Evolutionary conservation across 1,140 invertebrate species (phyloP).

Genomic region (Cheumatopsyche charites): DNA sequence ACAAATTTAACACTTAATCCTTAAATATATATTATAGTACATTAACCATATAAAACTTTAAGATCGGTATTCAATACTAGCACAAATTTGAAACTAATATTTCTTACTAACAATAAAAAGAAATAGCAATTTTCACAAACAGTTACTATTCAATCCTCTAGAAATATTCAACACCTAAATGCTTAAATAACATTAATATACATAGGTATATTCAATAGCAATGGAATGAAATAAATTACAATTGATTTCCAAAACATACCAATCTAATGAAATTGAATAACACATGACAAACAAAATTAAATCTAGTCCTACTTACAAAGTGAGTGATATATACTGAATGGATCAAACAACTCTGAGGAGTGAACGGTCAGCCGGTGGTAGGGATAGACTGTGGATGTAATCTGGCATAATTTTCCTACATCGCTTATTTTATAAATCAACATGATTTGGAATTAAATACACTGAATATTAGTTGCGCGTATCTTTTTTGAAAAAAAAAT

Average conservation of each 20-base stretch:
- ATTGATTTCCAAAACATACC: background rate
- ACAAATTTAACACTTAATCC: slow-evolving; percentile 10
- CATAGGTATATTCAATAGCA: background rate
- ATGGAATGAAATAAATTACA: background rate
- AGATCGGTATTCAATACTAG: too few species aligned
- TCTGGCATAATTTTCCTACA: too few species aligned
- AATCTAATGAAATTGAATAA: background rate
- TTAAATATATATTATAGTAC: background rate
- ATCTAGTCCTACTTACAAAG: background rate
- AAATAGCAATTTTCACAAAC: background rate
- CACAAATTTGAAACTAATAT: too few species aligned
- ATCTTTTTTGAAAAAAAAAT: too few species aligned
- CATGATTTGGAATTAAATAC: too few species aligned
- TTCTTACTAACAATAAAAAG: background rate
- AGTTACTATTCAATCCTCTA: background rate
- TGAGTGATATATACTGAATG: too few species aligned
- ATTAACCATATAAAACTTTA: too few species aligned
- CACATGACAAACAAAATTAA: background rate
- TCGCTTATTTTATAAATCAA: too few species aligned
- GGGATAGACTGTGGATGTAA: too few species aligned
- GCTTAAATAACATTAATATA: slow-evolving; percentile 11
- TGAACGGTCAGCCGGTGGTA: too few species aligned
- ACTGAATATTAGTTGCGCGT: too few species aligned
- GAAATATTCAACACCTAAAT: background rate
- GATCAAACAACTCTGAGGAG: too few species aligned